Evolutionary conservation across 1,140 invertebrate species (phyloP).

Genomic region (Lysiphlebus fabarum): DNA sequence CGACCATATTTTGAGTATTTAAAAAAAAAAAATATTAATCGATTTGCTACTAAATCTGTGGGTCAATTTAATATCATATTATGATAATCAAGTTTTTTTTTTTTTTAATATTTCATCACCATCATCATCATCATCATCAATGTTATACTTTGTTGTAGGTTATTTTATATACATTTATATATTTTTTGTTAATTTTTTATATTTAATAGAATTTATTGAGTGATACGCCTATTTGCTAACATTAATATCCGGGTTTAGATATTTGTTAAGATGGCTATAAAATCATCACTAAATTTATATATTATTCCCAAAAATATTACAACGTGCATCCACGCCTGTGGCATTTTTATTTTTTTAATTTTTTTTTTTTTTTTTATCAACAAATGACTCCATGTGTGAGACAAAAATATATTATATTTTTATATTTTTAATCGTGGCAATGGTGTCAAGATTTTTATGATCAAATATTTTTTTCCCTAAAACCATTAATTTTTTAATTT

Average conservation of each 20-base stretch:
- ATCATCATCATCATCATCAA: conserved; percentile 11
- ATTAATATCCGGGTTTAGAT: conserved; percentile 14
- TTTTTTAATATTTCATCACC: no score
- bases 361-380: no score
- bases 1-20: neutral
- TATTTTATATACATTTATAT: no score
- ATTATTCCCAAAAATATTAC: conserved; percentile 7
- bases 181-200: no score
- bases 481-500: no score
- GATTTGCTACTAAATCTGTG: neutral
- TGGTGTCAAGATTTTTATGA: neutral
- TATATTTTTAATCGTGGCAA: conserved; percentile 3
- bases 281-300: conserved; percentile 11
- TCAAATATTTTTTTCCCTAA: neutral
- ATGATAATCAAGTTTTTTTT: conserved; percentile 6
- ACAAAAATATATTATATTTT: neutral
- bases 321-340: no score
- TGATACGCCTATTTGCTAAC: conserved; percentile 20
- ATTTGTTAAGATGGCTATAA: conserved; percentile 8
- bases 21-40: no score
- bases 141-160: conserved; percentile 20
- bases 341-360: no score
- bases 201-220: no score
- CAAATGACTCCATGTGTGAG: no score
- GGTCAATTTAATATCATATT: conserved; percentile 9